Conservation (phyloP, 1,140 invertebrate genomes). For the Psix sp. region DNA sequence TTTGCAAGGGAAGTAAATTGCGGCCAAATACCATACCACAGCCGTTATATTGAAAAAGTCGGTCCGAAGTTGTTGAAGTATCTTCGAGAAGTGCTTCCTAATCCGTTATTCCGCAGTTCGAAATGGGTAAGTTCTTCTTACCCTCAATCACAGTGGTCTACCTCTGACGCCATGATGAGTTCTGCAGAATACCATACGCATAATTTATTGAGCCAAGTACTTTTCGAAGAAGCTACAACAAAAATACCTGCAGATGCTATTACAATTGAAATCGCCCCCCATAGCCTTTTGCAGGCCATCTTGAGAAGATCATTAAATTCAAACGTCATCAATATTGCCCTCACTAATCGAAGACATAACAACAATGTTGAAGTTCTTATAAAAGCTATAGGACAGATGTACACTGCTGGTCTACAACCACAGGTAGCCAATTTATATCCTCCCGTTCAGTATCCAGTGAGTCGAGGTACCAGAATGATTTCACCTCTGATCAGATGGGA, state of each 20-base stretch:
- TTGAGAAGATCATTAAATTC: conserved; percentile 79
- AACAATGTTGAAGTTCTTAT: conserved; percentile 85
- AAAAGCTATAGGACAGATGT: conserved; percentile 85
- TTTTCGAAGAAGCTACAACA: conserved; percentile 89
- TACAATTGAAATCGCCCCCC: conserved; percentile 90
- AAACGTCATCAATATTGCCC: conserved; percentile 82
- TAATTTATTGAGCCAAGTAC: conserved; percentile 89
- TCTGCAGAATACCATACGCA: conserved; percentile 96
- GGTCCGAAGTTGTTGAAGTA: conserved; percentile 85
- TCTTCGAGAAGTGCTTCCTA: conserved; percentile 83
- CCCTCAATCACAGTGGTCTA: conserved; percentile 86
- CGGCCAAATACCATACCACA: conserved; percentile 85
- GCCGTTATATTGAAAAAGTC: conserved; percentile 80
- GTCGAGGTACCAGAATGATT: conserved; percentile 84
- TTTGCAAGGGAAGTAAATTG: conserved; percentile 79
- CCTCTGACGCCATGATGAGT: conserved; percentile 81
- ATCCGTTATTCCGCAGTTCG: conserved; percentile 82
- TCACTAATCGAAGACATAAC: conserved; percentile 86
- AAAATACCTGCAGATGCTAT: conserved; percentile 88
- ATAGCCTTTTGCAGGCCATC: conserved; percentile 84
- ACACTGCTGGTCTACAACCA: conserved; percentile 81
- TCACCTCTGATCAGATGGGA: conserved; percentile 90
- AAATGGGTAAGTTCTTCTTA: conserved; percentile 94
- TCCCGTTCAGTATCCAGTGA: conserved; percentile 82
- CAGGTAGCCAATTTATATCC: conserved; percentile 81